Conservation (phyloP, 2,113 vertebrate genomes). For the Ophiodon elongatus region DNA sequence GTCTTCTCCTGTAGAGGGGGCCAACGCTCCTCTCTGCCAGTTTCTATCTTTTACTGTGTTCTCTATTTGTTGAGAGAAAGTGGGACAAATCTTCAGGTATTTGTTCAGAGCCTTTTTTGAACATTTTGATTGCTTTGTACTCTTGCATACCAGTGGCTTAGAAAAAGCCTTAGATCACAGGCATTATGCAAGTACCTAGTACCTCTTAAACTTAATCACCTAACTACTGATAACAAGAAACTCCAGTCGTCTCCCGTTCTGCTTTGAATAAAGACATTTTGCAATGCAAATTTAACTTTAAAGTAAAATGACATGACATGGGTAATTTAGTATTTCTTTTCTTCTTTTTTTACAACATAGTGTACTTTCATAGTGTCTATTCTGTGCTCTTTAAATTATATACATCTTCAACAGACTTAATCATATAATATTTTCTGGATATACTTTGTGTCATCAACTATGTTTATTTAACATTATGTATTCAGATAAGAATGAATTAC, state of each 20-base stretch:
- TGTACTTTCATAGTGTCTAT: not conserved
- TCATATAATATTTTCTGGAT: constrained; percentile 41
- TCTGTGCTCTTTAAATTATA: constrained; percentile 18
- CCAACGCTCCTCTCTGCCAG: constrained; percentile 54
- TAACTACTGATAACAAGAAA: constrained; percentile 56
- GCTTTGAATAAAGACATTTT: constrained; percentile 16
- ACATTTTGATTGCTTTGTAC: constrained; percentile 37
- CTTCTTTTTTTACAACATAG: not conserved
- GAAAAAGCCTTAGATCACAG: constrained; percentile 35
- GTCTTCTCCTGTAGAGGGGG: constrained; percentile 78
- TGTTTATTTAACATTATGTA: constrained; percentile 36
- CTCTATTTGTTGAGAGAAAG: constrained; percentile 40
- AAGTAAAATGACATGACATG: constrained; percentile 23
- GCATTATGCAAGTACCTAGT: constrained; percentile 36
- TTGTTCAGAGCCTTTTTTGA: constrained; percentile 49
- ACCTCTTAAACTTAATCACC: constrained; percentile 39
- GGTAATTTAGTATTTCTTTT: not conserved
- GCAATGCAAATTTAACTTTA: constrained; percentile 1
- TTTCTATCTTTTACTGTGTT: constrained; percentile 19
- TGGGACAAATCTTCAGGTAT: constrained; percentile 56
- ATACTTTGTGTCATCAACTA: constrained; percentile 11
- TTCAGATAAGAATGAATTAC: constrained; percentile 6
- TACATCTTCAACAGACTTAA: constrained; percentile 29
- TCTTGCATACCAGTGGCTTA: constrained; percentile 22
- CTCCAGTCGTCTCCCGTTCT: constrained; percentile 17